Conservation (phyloP, 64 coral and sea anemone genomes). For the Pachyseris speciosa region DNA sequence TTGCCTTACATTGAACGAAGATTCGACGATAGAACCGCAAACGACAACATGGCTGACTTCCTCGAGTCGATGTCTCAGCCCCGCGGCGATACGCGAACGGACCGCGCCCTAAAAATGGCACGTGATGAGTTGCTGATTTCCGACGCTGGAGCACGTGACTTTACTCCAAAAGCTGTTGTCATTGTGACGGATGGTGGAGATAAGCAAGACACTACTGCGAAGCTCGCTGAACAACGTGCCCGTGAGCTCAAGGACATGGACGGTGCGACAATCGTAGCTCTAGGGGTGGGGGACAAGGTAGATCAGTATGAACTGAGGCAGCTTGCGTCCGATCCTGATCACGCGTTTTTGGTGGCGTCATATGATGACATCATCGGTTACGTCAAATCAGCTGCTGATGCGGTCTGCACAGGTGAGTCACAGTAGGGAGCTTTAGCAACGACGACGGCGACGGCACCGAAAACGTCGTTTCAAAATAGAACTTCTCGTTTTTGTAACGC, state of each 20-base stretch:
- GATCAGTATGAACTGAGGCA: slow-evolving; percentile 88
- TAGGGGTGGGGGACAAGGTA: slow-evolving; percentile 86
- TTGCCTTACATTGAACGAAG: slow-evolving; percentile 73
- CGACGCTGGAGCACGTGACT: slow-evolving; percentile 51
- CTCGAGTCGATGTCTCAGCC: slow-evolving; percentile 82
- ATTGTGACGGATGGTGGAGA: slow-evolving; percentile 88
- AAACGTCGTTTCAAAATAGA: too few relatives aligned
- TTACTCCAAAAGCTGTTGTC: slow-evolving; percentile 80
- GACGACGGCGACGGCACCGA: too few relatives aligned
- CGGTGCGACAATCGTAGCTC: slow-evolving; percentile 85
- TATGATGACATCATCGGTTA: slow-evolving; percentile 93
- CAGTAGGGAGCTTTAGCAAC: neutral
- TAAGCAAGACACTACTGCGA: slow-evolving; percentile 49
- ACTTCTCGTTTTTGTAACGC: too few relatives aligned
- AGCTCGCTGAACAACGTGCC: slow-evolving; percentile 81
- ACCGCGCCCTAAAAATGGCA: slow-evolving; percentile 80
- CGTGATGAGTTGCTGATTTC: slow-evolving; percentile 59
- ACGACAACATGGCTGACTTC: slow-evolving; percentile 54
- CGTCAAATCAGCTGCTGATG: slow-evolving; percentile 84
- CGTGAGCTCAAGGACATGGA: slow-evolving; percentile 90
- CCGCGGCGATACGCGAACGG: slow-evolving; percentile 86
- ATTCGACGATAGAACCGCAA: slow-evolving; percentile 82
- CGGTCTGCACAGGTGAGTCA: slow-evolving; percentile 73
- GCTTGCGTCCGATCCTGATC: slow-evolving; percentile 89
- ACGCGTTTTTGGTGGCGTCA: slow-evolving; percentile 85